phyloP scores from a whole-genome alignment of 2,888 invertebrate species.

The Scrobipalpa atriplicella region DNA sequence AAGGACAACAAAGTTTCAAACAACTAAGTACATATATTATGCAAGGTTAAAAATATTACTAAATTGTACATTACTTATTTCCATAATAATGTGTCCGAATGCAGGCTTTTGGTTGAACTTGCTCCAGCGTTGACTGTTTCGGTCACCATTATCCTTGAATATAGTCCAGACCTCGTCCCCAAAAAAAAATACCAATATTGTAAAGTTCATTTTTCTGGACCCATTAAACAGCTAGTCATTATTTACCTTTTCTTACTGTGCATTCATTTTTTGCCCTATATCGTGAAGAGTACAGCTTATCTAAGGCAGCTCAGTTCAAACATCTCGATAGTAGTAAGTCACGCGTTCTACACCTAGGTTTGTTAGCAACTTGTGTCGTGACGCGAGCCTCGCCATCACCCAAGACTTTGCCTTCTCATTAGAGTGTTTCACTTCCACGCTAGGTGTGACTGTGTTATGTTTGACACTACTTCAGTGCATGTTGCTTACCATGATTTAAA shows the following conservation, averaged over 20 bases:
- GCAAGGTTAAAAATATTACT: too few species aligned
- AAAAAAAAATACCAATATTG: not conserved
- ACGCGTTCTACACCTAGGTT: constrained; percentile 48
- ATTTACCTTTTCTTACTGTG: not conserved
- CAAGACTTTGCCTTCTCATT: constrained; percentile 71
- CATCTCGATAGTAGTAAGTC: constrained; percentile 66
- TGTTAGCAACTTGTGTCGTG: constrained; percentile 72
- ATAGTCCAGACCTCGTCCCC: too few species aligned
- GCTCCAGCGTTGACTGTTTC: too few species aligned
- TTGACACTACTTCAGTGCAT: not conserved
- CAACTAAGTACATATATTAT: too few species aligned
- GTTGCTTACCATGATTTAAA: too few species aligned
- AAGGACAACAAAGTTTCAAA: too few species aligned
- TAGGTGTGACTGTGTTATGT: constrained; percentile 31
- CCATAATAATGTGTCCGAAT: too few species aligned
- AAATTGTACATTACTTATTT: too few species aligned
- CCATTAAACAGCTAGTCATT: not conserved
- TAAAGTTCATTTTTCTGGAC: not conserved
- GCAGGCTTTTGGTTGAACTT: too few species aligned
- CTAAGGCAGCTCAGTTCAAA: constrained; percentile 53
- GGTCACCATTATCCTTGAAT: too few species aligned
- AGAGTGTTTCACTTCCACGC: constrained; percentile 69
- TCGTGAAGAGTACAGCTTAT: not conserved
- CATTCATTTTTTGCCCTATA: constrained; percentile 5
- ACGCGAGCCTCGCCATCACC: constrained; percentile 57